phyloP scores from a whole-genome alignment of 2,113 vertebrate genomes.

The Oncorhynchus tshawytscha region DNA sequence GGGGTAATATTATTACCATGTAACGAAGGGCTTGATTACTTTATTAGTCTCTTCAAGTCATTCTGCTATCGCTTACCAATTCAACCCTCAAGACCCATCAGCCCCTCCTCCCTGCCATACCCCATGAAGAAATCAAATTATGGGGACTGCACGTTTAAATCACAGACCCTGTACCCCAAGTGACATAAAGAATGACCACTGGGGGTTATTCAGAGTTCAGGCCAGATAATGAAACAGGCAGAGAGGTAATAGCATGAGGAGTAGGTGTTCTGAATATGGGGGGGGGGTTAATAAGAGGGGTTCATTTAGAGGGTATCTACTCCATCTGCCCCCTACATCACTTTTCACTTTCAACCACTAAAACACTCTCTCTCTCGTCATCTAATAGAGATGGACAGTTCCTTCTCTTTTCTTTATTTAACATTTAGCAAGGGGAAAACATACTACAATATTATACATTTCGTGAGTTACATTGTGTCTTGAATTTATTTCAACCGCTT shows the following conservation, averaged over 20 bases:
- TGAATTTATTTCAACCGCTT: no score
- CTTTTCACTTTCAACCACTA: not conserved
- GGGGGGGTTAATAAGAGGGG: conserved; percentile 73
- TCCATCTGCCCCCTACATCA: conserved; percentile 56
- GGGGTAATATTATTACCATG: conserved; percentile 77
- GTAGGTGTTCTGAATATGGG: conserved; percentile 76
- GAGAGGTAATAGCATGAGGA: conserved; percentile 79
- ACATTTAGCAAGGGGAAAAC: not conserved
- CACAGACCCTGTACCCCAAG: conserved; percentile 72
- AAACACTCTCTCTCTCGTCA: conserved; percentile 26
- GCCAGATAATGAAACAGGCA: conserved; percentile 83
- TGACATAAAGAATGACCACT: conserved; percentile 84
- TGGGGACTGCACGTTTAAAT: conserved; percentile 80
- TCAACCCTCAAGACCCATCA: conserved; percentile 57
- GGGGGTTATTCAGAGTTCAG: conserved; percentile 83
- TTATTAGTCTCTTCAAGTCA: conserved; percentile 79
- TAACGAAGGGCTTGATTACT: conserved; percentile 79
- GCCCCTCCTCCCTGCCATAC: conserved; percentile 39
- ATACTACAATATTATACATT: not conserved
- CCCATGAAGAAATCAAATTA: conserved; percentile 83
- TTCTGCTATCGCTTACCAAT: conserved; percentile 71
- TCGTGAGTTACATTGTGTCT: no score
- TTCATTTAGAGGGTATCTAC: conserved; percentile 81
- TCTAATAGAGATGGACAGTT: not conserved
- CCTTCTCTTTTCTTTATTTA: not conserved